These are phyloP conservation scores for Sarcophaga caerulescens DNA, from an alignment of 2,888 invertebrate species.

Conservation along the genomic window DNA sequence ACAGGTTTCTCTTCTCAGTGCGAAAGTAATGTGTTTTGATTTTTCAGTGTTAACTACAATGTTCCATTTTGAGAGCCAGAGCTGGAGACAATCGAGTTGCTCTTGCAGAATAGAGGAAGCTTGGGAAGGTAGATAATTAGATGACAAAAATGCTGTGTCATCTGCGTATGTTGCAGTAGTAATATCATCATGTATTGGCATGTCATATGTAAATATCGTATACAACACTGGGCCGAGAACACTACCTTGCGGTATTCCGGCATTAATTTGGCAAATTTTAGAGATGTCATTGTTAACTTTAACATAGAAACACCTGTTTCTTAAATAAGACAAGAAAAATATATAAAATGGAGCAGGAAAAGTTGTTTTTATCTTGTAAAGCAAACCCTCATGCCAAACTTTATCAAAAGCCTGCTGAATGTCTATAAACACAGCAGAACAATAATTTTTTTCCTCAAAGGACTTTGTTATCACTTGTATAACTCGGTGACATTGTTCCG, in stretches of 20 bases:
- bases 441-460: no score
- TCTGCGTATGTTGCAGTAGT: constrained; percentile 1
- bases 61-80: constrained; percentile 2
- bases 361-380: neutral
- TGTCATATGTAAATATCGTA: neutral
- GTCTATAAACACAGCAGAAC: no score
- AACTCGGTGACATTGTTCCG: no score
- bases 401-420: neutral
- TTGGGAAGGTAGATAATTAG: neutral
- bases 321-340: neutral
- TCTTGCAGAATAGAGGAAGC: neutral
- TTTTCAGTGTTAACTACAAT: constrained; percentile 2
- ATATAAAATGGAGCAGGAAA: constrained; percentile 6
- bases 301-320: neutral
- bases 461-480: no score
- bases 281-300: neutral
- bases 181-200: neutral
- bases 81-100: neutral
- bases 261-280: constrained; percentile 10
- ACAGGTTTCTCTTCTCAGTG: neutral
- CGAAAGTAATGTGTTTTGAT: neutral
- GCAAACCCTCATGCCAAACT: neutral
- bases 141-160: neutral
- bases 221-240: neutral
- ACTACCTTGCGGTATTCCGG: constrained; percentile 16